phyloP scores from a whole-genome alignment of 2,797 vertebrate genomes.

The Epinephelus malabaricus region DNA sequence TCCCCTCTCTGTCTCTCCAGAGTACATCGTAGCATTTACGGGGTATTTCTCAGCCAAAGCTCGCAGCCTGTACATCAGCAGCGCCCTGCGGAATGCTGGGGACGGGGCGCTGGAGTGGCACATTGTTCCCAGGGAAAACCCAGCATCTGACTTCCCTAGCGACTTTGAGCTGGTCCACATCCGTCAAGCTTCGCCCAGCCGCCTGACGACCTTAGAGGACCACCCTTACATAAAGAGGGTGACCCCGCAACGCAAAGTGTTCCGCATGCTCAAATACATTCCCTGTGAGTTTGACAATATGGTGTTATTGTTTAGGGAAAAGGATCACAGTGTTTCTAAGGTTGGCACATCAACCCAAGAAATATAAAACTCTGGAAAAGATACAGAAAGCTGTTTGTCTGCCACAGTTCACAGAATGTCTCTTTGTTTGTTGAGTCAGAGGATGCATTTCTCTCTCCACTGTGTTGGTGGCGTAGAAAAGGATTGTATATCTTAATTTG shows the following conservation, averaged over 20 bases:
- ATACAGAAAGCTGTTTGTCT: slow-evolving; percentile 33
- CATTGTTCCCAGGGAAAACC: slow-evolving; percentile 95
- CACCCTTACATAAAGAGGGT: slow-evolving; percentile 98
- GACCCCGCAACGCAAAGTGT: slow-evolving; percentile 95
- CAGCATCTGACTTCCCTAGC: slow-evolving; percentile 96
- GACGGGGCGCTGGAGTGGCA: slow-evolving; percentile 88
- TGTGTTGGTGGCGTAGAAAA: slow-evolving; percentile 34
- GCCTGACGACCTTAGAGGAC: slow-evolving; percentile 91
- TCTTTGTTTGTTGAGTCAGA: slow-evolving; percentile 45
- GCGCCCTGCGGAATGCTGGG: slow-evolving; percentile 87
- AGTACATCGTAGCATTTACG: slow-evolving; percentile 97
- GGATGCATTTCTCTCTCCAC: slow-evolving; percentile 23
- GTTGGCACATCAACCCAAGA: background rate
- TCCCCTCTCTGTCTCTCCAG: slow-evolving; percentile 73
- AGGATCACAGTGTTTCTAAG: background rate
- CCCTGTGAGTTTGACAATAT: slow-evolving; percentile 87
- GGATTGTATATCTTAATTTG: slow-evolving; percentile 53
- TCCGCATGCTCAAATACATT: slow-evolving; percentile 92
- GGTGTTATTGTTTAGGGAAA: background rate
- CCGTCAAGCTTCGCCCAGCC: slow-evolving; percentile 88
- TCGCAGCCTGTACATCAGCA: slow-evolving; percentile 95
- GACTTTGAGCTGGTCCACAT: slow-evolving; percentile 98
- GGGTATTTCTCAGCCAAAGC: slow-evolving; percentile 98
- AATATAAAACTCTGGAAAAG: slow-evolving; percentile 29
- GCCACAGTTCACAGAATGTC: slow-evolving; percentile 21